Conservation (phyloP, 2,113 vertebrate genomes). For the Galemys pyrenaicus region DNA sequence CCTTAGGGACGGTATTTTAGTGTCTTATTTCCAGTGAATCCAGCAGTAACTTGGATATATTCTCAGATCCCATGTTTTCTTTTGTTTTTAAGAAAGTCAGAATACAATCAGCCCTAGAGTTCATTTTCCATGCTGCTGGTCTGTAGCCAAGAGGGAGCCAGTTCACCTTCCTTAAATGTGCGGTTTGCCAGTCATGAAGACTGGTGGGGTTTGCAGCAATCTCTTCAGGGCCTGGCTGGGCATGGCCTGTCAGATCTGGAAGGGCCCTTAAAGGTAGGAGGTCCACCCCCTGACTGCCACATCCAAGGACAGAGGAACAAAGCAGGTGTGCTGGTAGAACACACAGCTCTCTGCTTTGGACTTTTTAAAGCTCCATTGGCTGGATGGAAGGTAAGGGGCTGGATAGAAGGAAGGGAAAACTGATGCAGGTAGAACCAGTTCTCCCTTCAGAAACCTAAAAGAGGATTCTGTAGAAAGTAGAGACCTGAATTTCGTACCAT, state of each 20-base stretch:
- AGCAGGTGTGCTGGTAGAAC: neutral
- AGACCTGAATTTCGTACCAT: neutral
- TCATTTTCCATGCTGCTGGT: neutral
- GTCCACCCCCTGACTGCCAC: fast-evolving
- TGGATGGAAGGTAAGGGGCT: neutral
- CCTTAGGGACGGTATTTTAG: neutral
- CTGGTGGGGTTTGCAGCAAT: neutral
- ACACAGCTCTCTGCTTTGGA: neutral
- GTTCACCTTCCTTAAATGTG: neutral
- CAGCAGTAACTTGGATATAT: neutral
- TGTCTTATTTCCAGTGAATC: neutral
- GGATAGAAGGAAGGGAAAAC: neutral
- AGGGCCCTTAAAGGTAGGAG: neutral
- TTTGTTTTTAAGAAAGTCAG: neutral
- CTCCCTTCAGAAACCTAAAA: neutral
- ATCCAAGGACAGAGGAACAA: neutral
- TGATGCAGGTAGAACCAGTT: neutral
- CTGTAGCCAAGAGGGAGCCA: neutral
- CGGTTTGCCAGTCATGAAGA: neutral
- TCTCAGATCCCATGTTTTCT: neutral
- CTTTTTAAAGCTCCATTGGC: neutral
- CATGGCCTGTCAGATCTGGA: neutral
- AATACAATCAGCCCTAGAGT: neutral
- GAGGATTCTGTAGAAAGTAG: neutral
- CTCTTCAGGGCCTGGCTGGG: neutral